Evolutionary conservation across 64 coral and sea anemone genomes (phyloP), one percentile per base, ranked within the genome.

Genomic region (Montipora cactus): DNA sequence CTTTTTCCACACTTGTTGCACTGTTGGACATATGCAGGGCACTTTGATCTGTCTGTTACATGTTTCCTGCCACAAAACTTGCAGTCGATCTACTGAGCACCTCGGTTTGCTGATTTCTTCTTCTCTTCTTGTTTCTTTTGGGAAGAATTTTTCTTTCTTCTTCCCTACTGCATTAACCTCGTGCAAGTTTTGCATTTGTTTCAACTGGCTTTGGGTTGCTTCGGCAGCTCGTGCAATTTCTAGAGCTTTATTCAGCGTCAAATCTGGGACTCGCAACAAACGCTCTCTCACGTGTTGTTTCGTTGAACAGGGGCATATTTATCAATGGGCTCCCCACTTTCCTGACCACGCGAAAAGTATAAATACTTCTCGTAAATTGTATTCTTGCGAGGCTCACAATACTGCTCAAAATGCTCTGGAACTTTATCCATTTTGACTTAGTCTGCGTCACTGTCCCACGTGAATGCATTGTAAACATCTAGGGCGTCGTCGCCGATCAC

Each of bases 311-410:
- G 5, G 13, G 59, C 14, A 64, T 64, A 64, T 12, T 64, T 64
- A 64, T 64, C 59, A 12, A 64, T 64, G 13, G 59, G 13, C 23
- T 78, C 55, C 2, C 76, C 74, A 22, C 57, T 45, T 5, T 69
- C 16, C 61, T 90, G 87, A 1, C 74, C 45, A 7, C 21, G 23
- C 8, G 71, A 74, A 18, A 89, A 77, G 22, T 77, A 89, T 6
- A 74, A 16, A 55, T 89, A 74, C 72, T 72, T 21, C 22, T 77
- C 46, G 5, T 44, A 77, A 22, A 77, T 50, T 5, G 76, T 67
- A 68, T 79, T 90, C 75, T 59, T 90, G 10, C 76, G 72, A 12
- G 88, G 88, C 55, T 64, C 4, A 64, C 59, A 64, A 15, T 12
- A 64, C 4, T 64, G 9, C 4, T 64, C 14, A 12, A 64, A 64